Conservation (phyloP, 1,140 invertebrate species). For the Glomeris maerens region DNA sequence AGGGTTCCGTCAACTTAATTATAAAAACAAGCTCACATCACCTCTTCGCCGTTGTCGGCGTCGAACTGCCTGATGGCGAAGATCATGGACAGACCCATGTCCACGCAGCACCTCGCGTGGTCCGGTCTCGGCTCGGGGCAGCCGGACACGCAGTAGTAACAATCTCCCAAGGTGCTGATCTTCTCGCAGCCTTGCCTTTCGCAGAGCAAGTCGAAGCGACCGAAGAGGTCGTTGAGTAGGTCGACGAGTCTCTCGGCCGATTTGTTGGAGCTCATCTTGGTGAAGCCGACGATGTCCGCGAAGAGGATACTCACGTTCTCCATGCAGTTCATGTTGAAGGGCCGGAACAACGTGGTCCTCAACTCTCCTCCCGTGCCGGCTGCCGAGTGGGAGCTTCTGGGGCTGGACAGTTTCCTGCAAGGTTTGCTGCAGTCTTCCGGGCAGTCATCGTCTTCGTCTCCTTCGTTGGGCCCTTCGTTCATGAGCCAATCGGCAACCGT, state of each 20-base stretch:
- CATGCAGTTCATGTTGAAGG: conserved; percentile 92
- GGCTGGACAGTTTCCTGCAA: conserved; percentile 16
- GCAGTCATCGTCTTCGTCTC: conserved; percentile 23
- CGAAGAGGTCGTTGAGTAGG: conserved; percentile 89
- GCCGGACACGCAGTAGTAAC: conserved; percentile 69
- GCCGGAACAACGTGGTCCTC: conserved; percentile 66
- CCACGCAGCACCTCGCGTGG: conserved; percentile 75
- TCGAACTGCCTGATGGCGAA: conserved; percentile 76
- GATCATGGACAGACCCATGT: conserved; percentile 78
- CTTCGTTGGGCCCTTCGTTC: conserved; percentile 45
- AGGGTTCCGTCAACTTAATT: too few relatives aligned
- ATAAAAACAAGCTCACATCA: too few relatives aligned
- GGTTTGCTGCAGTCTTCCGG: conserved; percentile 6
- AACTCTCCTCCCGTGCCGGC: conserved; percentile 43
- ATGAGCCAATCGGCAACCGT: conserved; percentile 77
- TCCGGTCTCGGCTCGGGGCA: conserved; percentile 73
- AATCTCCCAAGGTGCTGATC: conserved; percentile 43
- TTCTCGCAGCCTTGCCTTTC: conserved; percentile 41
- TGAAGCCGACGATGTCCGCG: conserved; percentile 95
- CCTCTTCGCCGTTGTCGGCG: conserved; percentile 53
- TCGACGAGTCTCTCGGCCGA: conserved; percentile 50
- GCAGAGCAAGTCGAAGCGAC: conserved; percentile 77
- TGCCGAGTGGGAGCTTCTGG: conserved; percentile 14
- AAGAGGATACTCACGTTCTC: conserved; percentile 72
- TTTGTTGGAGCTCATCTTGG: conserved; percentile 92